Conservation (phyloP, 2,113 vertebrate species). For the Uria lomvia region DNA sequence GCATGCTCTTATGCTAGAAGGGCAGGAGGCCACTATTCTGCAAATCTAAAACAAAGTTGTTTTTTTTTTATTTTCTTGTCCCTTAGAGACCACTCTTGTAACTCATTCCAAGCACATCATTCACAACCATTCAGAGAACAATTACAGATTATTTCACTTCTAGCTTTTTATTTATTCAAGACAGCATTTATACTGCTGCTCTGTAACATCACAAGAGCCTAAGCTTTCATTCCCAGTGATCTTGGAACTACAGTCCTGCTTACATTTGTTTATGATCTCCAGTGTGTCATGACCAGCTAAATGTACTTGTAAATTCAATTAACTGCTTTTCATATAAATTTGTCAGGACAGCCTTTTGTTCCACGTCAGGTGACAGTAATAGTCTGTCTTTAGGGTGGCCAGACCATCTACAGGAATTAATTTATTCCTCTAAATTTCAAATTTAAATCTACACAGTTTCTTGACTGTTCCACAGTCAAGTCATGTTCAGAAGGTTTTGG, state of each 20-base stretch:
- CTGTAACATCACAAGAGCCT: neutral
- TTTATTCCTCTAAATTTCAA: neutral
- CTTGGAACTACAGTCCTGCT: neutral
- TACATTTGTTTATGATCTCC: neutral
- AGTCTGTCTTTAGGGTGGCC: neutral
- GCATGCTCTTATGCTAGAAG: neutral
- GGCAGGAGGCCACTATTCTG: neutral
- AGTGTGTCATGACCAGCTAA: neutral
- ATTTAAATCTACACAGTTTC: neutral
- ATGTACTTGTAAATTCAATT: neutral
- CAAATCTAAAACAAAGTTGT: neutral
- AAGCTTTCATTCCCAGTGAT: neutral
- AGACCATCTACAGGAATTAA: neutral
- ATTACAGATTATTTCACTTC: neutral
- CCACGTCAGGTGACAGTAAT: neutral
- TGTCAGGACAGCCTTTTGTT: neutral
- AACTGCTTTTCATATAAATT: neutral
- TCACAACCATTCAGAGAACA: neutral
- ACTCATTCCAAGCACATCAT: neutral
- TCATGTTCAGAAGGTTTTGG: neutral
- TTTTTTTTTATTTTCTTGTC: neutral
- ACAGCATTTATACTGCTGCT: neutral
- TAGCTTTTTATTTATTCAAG: neutral
- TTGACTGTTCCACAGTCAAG: neutral
- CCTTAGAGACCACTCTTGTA: neutral